These are phyloP conservation scores for human (Homo sapiens) DNA, from an alignment of 2,113 vertebrate genomes.

Conservation along the genomic window DNA sequence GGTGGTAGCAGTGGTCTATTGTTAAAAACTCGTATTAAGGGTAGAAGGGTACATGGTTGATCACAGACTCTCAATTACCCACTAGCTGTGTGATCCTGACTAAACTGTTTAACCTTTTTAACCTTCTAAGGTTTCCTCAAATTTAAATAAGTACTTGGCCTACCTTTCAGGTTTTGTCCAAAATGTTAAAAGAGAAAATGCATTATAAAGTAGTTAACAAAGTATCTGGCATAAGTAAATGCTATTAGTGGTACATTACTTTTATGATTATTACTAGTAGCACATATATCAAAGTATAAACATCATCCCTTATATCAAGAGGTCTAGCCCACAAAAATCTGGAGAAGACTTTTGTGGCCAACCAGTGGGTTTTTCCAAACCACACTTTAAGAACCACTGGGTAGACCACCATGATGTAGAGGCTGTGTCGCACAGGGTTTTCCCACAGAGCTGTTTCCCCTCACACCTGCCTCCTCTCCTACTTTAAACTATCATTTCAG, in stretches of 20 bases:
- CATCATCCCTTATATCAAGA: constrained; percentile 39
- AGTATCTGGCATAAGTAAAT: constrained; percentile 41
- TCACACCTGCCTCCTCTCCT: constrained; percentile 51
- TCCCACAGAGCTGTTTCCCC: background rate
- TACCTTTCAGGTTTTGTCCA: constrained; percentile 7
- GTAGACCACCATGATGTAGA: constrained; percentile 49
- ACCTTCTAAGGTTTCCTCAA: background rate
- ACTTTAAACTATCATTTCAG: constrained; percentile 42
- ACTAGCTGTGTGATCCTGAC: background rate
- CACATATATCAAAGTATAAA: constrained; percentile 49
- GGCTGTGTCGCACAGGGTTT: constrained; percentile 2
- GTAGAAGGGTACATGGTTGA: background rate
- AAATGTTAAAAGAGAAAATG: constrained; percentile 33
- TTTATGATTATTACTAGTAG: constrained; percentile 46
- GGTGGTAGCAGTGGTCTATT: background rate
- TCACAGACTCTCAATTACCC: background rate
- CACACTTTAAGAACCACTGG: constrained; percentile 45
- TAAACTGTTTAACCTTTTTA: background rate
- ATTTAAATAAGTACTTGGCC: background rate
- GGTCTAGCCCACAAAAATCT: constrained; percentile 60
- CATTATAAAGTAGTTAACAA: constrained; percentile 13
- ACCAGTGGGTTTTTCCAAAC: constrained; percentile 56
- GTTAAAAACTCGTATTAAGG: background rate
- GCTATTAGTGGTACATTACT: background rate
- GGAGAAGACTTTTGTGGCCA: constrained; percentile 54